phyloP scores from a whole-genome alignment of 2,888 invertebrate species.

The Nesidiocoris tenuis region DNA sequence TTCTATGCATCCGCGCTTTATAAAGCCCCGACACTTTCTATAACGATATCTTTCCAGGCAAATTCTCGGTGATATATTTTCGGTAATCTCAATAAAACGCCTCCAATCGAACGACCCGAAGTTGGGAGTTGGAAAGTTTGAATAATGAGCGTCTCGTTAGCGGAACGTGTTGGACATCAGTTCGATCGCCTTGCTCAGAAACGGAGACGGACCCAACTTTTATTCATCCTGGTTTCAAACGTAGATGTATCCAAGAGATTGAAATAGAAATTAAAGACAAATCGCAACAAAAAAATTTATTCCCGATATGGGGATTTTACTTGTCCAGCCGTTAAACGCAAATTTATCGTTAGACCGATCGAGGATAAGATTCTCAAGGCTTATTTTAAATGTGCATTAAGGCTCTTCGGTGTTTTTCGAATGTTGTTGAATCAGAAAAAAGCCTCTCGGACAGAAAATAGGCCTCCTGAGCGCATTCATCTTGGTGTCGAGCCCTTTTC shows the following conservation, averaged over 20 bases:
- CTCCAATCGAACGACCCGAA: neutral
- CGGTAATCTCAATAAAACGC: neutral
- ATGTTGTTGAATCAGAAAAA: neutral
- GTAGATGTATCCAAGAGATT: too few species aligned
- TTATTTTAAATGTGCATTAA: too few species aligned
- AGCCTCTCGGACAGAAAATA: neutral
- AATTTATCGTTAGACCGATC: too few species aligned
- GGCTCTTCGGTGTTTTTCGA: too few species aligned
- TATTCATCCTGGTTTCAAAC: too few species aligned
- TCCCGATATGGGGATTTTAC: too few species aligned
- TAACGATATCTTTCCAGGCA: neutral
- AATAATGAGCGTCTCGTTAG: neutral
- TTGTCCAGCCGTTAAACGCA: too few species aligned
- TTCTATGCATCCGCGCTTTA: slow-evolving; percentile 13
- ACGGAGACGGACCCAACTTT: too few species aligned
- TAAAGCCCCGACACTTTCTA: neutral
- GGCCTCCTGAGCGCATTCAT: neutral
- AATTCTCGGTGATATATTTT: neutral
- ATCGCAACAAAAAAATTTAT: too few species aligned
- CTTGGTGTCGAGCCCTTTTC: neutral
- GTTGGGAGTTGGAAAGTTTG: neutral
- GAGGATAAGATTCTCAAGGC: too few species aligned
- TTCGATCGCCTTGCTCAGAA: neutral
- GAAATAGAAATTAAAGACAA: too few species aligned
- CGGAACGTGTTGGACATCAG: neutral